Evolutionary conservation across 2,797 vertebrate genomes (phyloP).

Genomic region (Xerus rutilus): DNA sequence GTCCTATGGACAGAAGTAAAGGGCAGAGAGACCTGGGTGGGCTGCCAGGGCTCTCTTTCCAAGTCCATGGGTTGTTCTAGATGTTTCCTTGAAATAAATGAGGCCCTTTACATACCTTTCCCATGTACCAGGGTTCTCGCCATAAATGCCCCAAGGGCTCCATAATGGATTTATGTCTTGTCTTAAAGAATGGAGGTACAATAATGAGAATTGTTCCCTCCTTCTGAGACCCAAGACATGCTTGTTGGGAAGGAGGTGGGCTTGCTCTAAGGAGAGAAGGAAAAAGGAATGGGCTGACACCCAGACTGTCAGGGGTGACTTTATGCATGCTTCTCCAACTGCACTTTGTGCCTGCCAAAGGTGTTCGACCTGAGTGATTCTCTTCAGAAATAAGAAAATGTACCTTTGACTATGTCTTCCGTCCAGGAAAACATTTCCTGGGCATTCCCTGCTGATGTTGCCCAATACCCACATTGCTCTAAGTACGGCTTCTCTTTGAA

Average conservation of each 20-base stretch:
- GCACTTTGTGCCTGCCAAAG: not conserved
- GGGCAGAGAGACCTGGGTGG: not conserved
- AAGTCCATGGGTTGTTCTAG: not conserved
- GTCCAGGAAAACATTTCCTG: not conserved
- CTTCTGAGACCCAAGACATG: not conserved
- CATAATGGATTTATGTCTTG: not conserved
- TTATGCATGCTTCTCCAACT: not conserved
- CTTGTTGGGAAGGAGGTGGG: rapidly evolving
- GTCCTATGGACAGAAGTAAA: not conserved
- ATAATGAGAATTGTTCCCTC: not conserved
- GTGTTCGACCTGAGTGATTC: not conserved
- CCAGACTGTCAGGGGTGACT: rapidly evolving
- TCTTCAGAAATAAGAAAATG: not conserved
- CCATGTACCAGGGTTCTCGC: not conserved
- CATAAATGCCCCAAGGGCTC: not conserved
- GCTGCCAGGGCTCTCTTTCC: not conserved
- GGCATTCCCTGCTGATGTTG: no score
- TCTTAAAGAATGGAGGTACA: not conserved
- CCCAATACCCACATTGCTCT: not conserved
- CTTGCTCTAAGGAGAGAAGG: not conserved
- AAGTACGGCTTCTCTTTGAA: not conserved
- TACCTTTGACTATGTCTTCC: rapidly evolving
- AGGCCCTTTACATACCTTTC: not conserved
- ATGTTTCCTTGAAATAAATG: slow-evolving; percentile 54
- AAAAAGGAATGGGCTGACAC: no score